phyloP scores from a whole-genome alignment of 2,113 vertebrate genomes.

The Silurus glanis region DNA sequence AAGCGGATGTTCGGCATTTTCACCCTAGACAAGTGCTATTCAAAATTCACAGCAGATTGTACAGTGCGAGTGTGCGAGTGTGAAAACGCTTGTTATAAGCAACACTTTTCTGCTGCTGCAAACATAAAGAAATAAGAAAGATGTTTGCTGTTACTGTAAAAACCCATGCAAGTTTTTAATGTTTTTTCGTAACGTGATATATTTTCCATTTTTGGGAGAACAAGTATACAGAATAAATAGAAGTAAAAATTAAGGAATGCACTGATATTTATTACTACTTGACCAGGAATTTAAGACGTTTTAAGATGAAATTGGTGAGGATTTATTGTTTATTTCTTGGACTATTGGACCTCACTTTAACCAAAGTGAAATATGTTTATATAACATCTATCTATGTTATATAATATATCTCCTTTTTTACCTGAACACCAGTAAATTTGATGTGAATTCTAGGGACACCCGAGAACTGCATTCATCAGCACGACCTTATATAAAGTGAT shows the following conservation, averaged over 20 bases:
- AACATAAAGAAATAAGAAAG: background rate
- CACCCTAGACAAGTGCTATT: background rate
- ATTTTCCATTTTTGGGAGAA: background rate
- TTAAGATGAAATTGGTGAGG: no score
- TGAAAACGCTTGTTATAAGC: background rate
- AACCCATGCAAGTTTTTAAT: background rate
- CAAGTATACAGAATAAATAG: background rate
- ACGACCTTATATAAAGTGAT: background rate
- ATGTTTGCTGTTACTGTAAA: background rate
- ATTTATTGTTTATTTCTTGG: no score
- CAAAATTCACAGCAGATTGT: background rate
- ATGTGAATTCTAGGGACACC: no score
- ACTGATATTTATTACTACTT: background rate
- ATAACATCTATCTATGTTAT: no score
- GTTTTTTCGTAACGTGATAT: background rate
- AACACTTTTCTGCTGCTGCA: background rate
- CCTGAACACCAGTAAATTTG: no score
- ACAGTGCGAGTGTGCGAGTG: background rate
- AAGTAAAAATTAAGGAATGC: background rate
- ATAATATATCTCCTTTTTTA: no score
- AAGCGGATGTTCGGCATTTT: background rate
- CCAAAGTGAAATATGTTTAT: no score
- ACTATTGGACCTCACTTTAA: no score
- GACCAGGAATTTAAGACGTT: background rate
- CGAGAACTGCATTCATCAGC: no score